Base-by-base conservation (phyloP, 2,113 vertebrate species). In the Antennarius striatus region DNA sequence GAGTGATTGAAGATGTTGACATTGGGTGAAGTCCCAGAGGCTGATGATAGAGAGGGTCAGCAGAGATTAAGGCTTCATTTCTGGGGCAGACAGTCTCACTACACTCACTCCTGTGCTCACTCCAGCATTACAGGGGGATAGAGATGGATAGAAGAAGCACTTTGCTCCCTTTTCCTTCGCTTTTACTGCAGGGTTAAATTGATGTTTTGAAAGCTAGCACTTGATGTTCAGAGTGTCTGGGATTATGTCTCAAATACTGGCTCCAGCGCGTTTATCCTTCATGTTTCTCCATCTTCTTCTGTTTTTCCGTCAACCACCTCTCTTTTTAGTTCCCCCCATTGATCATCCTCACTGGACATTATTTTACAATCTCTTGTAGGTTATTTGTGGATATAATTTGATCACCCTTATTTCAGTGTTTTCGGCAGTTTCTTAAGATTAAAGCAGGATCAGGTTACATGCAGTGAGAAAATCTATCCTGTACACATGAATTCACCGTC, bases 211-310 rank as follows among this genome's bases (percentile, higher is more conserved):
- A 86, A 81, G 75, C 81, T 54, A 30, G 13, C 45, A 50, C 54
- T 82, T 75, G 46, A 79, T 11, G 69, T 53, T 77, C 59, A 15
- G 52, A 72, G 77, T 63, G 64, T 55, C 58, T 56, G 46, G 73
- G 77, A 87, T 89, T 87, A 84, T 17, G 63, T 58, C 53, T 57
- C 48, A 79, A 73, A 68, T 56, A 74, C 65, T 52, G 52, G 59
- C 68, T 77, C 47, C n/a, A 36, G 48, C 56, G 14, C 58, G 70
- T 71, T 60, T 63, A 71, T 83, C 69, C 32, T 70, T 52, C 39
- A 52, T 69, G 9, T 56, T 62, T 63, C 42, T 53, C 46, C 30
- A 17, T 29, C 39, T 46, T 55, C 10, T 72, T 63, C 13, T 32
- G 7, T 10, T 55, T 67, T 46, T 71, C 50, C 30, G n/a, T 39